Percentiles rank a stretch among this genome's conserved stretches.
Evolutionary conservation across 2,797 vertebrate genomes (phyloP).

Genomic region (Phrynocephalus forsythii): DNA sequence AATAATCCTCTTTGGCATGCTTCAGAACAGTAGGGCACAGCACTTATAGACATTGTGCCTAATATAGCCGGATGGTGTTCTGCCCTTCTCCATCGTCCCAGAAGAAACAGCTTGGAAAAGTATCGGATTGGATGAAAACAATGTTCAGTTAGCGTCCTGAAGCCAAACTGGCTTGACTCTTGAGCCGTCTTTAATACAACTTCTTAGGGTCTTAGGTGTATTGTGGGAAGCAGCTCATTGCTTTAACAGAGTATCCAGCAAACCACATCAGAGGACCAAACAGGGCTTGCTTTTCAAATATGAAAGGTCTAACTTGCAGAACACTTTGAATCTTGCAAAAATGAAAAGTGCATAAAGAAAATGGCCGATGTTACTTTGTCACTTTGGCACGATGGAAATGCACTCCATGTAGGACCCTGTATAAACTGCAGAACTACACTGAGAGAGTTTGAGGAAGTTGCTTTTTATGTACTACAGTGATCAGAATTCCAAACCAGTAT

Average conservation of each 20-base stretch:
- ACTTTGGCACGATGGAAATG: neutral
- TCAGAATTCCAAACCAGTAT: neutral
- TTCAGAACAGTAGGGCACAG: neutral
- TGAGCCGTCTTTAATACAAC: constrained; percentile 2
- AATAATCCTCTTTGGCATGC: neutral
- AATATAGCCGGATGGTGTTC: neutral
- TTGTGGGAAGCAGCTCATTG: neutral
- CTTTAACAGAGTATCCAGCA: neutral
- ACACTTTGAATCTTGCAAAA: neutral
- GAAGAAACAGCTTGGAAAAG: neutral
- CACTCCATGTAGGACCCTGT: neutral
- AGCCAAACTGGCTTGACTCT: neutral
- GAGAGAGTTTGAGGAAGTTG: too few relatives aligned
- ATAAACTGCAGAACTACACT: too few relatives aligned
- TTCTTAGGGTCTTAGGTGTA: constrained; percentile 5
- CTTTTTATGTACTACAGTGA: too few relatives aligned
- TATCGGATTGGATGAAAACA: neutral
- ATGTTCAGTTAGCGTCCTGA: neutral
- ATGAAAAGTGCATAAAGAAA: neutral
- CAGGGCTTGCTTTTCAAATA: constrained; percentile 10
- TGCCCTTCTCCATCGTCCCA: neutral
- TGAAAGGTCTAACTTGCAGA: neutral
- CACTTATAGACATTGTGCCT: neutral
- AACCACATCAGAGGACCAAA: neutral
- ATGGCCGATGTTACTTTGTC: neutral